phyloP scores from a whole-genome alignment of 1,140 invertebrate genomes.

The Drosophila albomicans region DNA sequence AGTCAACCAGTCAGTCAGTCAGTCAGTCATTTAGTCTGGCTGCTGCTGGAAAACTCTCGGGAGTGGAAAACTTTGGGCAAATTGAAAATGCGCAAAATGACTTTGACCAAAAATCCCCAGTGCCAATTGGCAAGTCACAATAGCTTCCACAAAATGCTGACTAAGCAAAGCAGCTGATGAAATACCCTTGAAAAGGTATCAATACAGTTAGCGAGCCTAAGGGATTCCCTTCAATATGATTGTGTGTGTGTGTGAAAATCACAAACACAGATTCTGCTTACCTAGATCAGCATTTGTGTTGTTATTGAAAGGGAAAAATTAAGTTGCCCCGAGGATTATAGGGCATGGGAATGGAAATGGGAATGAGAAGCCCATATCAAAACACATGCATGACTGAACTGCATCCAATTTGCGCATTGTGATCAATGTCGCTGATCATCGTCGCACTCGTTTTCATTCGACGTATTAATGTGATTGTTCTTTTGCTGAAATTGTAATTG shows the following conservation, averaged over 20 bases:
- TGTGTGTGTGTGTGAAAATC: constrained; percentile 43
- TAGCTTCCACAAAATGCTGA: constrained; percentile 46
- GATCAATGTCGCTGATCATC: constrained; percentile 44
- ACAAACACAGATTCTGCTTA: constrained; percentile 25
- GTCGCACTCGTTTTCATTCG: neutral
- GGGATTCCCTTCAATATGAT: neutral
- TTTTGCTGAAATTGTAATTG: constrained; percentile 28
- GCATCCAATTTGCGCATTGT: constrained; percentile 58
- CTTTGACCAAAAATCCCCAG: constrained; percentile 78
- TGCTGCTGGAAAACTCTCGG: constrained; percentile 28
- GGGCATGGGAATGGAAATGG: neutral
- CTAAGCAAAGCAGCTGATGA: constrained; percentile 54
- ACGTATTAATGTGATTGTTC: constrained; percentile 36
- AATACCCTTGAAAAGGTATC: constrained; percentile 45
- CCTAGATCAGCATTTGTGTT: constrained; percentile 47
- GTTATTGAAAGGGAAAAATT: constrained; percentile 34
- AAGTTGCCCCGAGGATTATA: constrained; percentile 51
- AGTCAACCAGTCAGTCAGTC: constrained; percentile 38
- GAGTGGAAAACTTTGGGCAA: constrained; percentile 70
- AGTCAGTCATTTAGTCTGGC: constrained; percentile 6
- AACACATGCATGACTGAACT: constrained; percentile 50
- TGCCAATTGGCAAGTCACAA: constrained; percentile 79
- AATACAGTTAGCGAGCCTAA: constrained; percentile 16
- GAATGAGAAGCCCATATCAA: constrained; percentile 40
- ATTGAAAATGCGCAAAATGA: constrained; percentile 82